A percentile compares a stretch with the other conserved stretches of the same genome.
Evolutionary conservation across 2,797 vertebrate species (phyloP).

Genomic region (Eptatretus atami): DNA sequence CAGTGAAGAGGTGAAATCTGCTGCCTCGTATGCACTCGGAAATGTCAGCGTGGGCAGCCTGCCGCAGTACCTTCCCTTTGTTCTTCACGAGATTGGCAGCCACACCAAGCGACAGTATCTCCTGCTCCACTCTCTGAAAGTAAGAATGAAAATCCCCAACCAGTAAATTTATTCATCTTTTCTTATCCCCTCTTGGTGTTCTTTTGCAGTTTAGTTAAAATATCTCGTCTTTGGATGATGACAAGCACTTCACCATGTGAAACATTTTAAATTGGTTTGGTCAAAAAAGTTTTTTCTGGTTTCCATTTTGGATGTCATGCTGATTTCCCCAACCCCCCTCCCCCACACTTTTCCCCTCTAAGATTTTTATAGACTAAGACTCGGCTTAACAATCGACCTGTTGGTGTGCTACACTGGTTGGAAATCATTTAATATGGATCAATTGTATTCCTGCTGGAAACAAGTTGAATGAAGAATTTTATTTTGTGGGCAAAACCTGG

Average conservation of each 20-base stretch:
- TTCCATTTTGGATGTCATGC: not conserved
- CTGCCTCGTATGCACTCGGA: constrained; percentile 44
- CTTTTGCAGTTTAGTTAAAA: no score
- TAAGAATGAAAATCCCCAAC: not conserved
- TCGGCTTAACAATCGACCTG: no score
- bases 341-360: not conserved
- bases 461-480: no score
- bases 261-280: no score
- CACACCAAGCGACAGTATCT: constrained; percentile 58
- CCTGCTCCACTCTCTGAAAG: constrained; percentile 46
- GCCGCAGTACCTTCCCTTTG: constrained; percentile 42
- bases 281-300: not conserved
- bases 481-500: no score
- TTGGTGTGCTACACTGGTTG: no score
- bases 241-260: no score
- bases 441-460: no score
- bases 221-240: no score
- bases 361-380: not conserved
- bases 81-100: constrained; percentile 38
- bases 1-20: constrained; percentile 49
- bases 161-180: no score
- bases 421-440: no score
- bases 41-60: constrained; percentile 39
- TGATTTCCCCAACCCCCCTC: not conserved
- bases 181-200: no score